Evolutionary conservation across 2,888 invertebrate species (phyloP).

Genomic region (Cryptocheilus praepositus): DNA sequence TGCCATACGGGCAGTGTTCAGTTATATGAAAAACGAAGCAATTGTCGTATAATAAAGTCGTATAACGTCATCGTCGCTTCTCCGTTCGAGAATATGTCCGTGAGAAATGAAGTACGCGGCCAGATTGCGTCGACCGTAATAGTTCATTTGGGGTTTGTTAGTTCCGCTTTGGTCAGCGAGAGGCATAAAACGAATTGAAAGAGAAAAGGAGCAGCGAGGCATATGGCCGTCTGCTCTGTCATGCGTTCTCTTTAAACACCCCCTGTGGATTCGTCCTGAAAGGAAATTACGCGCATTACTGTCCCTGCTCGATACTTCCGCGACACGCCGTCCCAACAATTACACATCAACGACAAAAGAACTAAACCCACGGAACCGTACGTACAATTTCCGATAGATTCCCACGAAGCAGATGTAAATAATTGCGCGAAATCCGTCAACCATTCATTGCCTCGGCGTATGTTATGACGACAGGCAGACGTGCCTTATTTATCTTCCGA

Average conservation of each 20-base stretch:
- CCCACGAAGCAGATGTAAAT: no score
- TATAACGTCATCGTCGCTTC: neutral
- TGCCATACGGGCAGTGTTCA: no score
- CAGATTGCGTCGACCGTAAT: slow-evolving; percentile 34
- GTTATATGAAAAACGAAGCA: no score
- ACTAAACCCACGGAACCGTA: neutral
- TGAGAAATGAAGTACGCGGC: no score
- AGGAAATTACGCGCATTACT: slow-evolving; percentile 19
- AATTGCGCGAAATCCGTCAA: slow-evolving; percentile 18
- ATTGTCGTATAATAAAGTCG: no score
- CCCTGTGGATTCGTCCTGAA: slow-evolving; percentile 25
- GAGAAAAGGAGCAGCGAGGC: slow-evolving; percentile 40
- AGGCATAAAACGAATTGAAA: slow-evolving; percentile 35
- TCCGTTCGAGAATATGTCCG: no score
- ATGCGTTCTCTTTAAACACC: slow-evolving; percentile 40
- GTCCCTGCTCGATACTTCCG: neutral
- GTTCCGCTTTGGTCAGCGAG: slow-evolving; percentile 50
- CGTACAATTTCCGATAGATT: no score
- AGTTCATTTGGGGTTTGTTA: slow-evolving; percentile 62
- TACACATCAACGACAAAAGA: neutral
- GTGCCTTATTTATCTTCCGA: no score
- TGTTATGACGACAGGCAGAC: no score
- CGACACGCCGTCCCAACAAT: neutral
- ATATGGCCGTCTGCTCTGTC: slow-evolving; percentile 29
- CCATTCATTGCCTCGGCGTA: no score